phyloP scores from a whole-genome alignment of 2,113 vertebrate species.

The Hystrix brachyura region DNA sequence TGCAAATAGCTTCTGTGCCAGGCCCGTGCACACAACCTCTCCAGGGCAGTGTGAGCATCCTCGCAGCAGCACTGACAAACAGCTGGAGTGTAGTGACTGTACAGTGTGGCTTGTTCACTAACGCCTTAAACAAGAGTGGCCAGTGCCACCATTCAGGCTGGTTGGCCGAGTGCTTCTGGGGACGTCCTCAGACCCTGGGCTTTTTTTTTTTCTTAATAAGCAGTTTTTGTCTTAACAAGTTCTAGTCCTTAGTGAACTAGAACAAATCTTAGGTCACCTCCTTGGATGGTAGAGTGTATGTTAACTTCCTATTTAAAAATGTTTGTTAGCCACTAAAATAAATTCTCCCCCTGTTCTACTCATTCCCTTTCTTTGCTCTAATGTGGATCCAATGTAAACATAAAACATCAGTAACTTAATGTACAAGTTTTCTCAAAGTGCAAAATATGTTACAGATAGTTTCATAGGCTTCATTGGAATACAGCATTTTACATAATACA shows the following conservation, averaged over 20 bases:
- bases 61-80: not conserved
- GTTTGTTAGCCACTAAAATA: not conserved
- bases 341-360: not conserved
- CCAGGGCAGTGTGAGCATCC: not conserved
- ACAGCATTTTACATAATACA: constrained; percentile 65
- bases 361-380: constrained; percentile 25
- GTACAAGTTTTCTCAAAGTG: constrained; percentile 77
- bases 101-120: not conserved
- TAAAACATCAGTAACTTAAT: constrained; percentile 59
- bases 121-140: not conserved
- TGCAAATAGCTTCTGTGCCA: not conserved
- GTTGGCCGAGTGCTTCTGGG: not conserved
- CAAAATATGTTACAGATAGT: constrained; percentile 70
- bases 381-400: constrained; percentile 61
- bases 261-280: not conserved
- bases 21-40: accelerated
- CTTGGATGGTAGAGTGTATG: not conserved
- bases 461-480: constrained; percentile 72
- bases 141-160: not conserved
- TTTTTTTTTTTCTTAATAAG: not conserved
- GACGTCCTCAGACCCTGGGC: not conserved
- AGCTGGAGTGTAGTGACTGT: not conserved
- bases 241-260: not conserved
- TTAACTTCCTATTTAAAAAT: not conserved
- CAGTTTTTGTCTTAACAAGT: not conserved